Percentiles rank a stretch among this genome's conserved stretches.
Evolutionary conservation across 2,797 vertebrate genomes (phyloP).

Genomic region (Silurus aristotelis): DNA sequence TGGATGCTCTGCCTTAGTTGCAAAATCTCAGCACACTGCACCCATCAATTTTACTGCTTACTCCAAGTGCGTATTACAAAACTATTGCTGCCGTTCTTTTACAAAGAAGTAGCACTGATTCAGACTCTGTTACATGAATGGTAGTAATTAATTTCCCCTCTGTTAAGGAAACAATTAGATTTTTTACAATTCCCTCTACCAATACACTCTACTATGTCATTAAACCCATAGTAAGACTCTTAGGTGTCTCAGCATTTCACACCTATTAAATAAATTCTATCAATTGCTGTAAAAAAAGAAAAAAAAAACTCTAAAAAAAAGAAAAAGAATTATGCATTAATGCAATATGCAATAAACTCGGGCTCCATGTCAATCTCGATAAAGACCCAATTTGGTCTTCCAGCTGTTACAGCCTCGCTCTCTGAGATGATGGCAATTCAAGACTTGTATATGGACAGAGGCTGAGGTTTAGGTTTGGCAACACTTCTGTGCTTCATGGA

Average conservation of each 20-base stretch:
- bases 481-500: constrained; percentile 39
- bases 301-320: constrained; percentile 3
- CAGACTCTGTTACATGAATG: background rate
- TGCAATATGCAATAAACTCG: constrained; percentile 37
- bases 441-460: constrained; percentile 57
- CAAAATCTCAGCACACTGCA: constrained; percentile 60
- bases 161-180: background rate
- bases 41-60: constrained; percentile 60
- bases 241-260: constrained; percentile 7
- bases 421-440: constrained; percentile 71
- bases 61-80: constrained; percentile 56
- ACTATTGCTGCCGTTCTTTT: background rate
- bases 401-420: constrained; percentile 57
- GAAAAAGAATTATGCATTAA: constrained; percentile 18
- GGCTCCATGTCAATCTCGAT: constrained; percentile 38
- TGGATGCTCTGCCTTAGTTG: constrained; percentile 63
- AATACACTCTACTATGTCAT: background rate
- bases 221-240: background rate
- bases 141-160: background rate
- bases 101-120: constrained; percentile 1
- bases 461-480: constrained; percentile 49
- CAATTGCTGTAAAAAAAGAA: constrained; percentile 2
- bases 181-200: background rate
- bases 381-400: constrained; percentile 28
- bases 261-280: constrained; percentile 51